These are phyloP conservation scores for Folsomia candida DNA, from an alignment of 2,888 invertebrate genomes.

Conservation along the genomic window DNA sequence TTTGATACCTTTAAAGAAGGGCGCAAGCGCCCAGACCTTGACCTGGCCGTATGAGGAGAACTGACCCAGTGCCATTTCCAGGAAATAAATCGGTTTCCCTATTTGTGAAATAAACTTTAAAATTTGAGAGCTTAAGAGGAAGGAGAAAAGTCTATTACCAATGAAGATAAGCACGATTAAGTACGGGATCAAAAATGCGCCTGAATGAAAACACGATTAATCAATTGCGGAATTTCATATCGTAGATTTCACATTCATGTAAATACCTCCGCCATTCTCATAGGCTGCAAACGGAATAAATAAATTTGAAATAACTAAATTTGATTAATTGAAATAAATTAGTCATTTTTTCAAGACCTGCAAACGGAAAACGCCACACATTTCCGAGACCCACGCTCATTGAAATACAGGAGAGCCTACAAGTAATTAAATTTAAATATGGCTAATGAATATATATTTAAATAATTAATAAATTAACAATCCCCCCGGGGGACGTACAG, in stretches of 20 bases:
- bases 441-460: too few species aligned
- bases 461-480: too few species aligned
- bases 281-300: too few species aligned
- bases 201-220: too few species aligned
- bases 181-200: conserved; percentile 52
- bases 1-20: conserved; percentile 47
- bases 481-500: conserved; percentile 6
- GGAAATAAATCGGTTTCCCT: conserved; percentile 79
- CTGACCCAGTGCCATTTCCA: conserved; percentile 80
- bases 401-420: conserved; percentile 23
- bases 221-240: too few species aligned
- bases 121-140: too few species aligned
- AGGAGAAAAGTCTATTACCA: too few species aligned
- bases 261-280: conserved; percentile 53
- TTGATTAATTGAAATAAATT: conserved; percentile 26
- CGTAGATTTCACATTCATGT: too few species aligned
- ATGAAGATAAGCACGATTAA: conserved; percentile 51
- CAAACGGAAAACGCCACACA: conserved; percentile 36
- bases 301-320: not conserved
- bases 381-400: conserved; percentile 29
- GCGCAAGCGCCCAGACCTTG: conserved; percentile 60
- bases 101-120: conserved; percentile 54
- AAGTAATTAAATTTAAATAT: too few species aligned
- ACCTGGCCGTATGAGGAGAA: conserved; percentile 77
- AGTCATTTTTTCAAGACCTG: too few species aligned